phyloP scores from a whole-genome alignment of 2,797 vertebrate genomes.

The Periophthalmus magnuspinnatus region DNA sequence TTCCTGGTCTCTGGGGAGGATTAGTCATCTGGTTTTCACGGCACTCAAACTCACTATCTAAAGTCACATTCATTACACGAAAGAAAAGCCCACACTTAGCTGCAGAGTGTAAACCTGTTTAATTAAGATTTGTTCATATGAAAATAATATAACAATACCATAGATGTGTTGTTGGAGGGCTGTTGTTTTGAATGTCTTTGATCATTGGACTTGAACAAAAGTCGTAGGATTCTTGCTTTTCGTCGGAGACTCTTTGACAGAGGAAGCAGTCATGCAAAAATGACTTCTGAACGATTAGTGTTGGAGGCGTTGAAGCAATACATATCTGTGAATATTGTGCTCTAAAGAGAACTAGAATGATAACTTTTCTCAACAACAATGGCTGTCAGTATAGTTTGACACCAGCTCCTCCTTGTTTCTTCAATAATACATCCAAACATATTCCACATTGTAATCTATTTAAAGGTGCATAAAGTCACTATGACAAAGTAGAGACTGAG shows the following conservation, averaged over 20 bases:
- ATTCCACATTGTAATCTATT: constrained; percentile 33
- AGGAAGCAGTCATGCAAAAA: constrained; percentile 63
- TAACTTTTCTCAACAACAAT: constrained; percentile 37
- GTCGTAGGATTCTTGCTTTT: constrained; percentile 27
- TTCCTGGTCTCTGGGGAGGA: constrained; percentile 24
- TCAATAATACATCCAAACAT: constrained; percentile 62
- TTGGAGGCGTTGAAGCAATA: constrained; percentile 38
- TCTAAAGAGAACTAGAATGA: constrained; percentile 10
- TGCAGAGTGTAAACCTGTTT: constrained; percentile 33
- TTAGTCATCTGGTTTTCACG: constrained; percentile 50
- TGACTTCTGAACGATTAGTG: constrained; percentile 32
- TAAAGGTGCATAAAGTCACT: constrained; percentile 38
- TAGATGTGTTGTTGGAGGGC: constrained; percentile 54
- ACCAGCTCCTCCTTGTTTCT: constrained; percentile 39
- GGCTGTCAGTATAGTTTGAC: constrained; percentile 33
- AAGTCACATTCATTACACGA: neutral
- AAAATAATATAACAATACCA: constrained; percentile 75
- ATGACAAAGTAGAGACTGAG: constrained; percentile 23
- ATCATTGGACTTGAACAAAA: constrained; percentile 29
- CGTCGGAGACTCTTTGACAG: constrained; percentile 34
- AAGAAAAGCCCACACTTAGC: constrained; percentile 8
- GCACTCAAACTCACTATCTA: constrained; percentile 9
- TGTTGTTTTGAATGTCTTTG: constrained; percentile 38
- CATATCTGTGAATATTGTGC: constrained; percentile 44
- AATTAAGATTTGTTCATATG: constrained; percentile 73